These are phyloP conservation scores for Apogon hyalosoma DNA, from an alignment of 2,797 vertebrate genomes.

Conservation along the genomic window DNA sequence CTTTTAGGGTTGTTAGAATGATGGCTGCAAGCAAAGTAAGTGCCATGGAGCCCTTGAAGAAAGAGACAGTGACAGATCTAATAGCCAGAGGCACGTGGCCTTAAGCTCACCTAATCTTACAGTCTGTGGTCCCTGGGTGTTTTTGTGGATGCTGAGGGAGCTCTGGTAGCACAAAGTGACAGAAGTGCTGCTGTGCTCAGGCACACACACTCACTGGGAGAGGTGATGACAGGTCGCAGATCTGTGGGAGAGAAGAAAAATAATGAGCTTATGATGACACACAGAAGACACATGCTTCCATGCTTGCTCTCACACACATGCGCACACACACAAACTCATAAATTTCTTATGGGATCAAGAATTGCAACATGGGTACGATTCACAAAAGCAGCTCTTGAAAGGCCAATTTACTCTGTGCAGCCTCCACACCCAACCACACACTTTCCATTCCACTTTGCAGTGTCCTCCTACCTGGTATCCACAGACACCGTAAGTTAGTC, in stretches of 20 bases:
- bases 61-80: constrained; percentile 52
- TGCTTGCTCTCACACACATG: constrained; percentile 37
- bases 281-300: constrained; percentile 65
- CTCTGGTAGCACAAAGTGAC: constrained; percentile 65
- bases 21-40: constrained; percentile 43
- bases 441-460: constrained; percentile 40
- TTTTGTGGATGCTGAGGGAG: constrained; percentile 37
- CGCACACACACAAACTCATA: constrained; percentile 40
- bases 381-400: constrained; percentile 65
- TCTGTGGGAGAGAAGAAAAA: constrained; percentile 88
- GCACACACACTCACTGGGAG: constrained; percentile 54
- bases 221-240: constrained; percentile 85
- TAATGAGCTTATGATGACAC: constrained; percentile 82
- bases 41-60: constrained; percentile 27
- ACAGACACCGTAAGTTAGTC: constrained; percentile 44
- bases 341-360: constrained; percentile 73
- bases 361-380: constrained; percentile 65
- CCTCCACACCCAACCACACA: constrained; percentile 56
- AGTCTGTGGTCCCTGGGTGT: constrained; percentile 56
- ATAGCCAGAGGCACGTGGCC: constrained; percentile 61
- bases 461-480: constrained; percentile 60
- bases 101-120: constrained; percentile 73
- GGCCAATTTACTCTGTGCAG: constrained; percentile 59
- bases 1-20: constrained; percentile 27
- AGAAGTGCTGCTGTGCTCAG: constrained; percentile 61